Evolutionary conservation across 2,797 vertebrate genomes (phyloP), one percentile per base, ranked within the genome.

Genomic region (Melanotaenia parkinsoni): DNA sequence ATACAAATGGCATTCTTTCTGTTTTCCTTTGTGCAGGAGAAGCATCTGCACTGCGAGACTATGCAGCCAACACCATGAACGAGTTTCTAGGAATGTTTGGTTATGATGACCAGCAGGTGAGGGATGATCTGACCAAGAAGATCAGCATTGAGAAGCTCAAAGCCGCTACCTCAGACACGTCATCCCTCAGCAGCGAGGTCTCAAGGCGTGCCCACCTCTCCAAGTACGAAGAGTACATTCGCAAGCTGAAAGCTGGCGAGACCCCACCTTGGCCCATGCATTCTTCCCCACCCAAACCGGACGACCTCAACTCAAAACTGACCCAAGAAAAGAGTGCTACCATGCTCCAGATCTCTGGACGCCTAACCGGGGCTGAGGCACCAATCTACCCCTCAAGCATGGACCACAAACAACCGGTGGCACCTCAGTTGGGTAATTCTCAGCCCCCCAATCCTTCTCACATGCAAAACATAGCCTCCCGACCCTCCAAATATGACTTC

Each of bases 71-170:
- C 93, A 99, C 98, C 92, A 97, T 99, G 98, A 99, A 94, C 0
- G 98, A 99, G 92, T 97, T 99, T 91, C 93, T 99, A 57, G 96
- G 97, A 92, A 98, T 99, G 98, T 99, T 98, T 0, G 98, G 98
- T 87, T 99, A 99, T 0, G 95, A 97, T 0, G 97, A 98, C 92
- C 97, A 99, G 94, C 97, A 98, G 92, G 96, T 96, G 72, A 93
- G 96, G 84, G 98, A 99, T 2, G 98, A 99, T 90, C 94, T 99
- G 94, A 96, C 96, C 89, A 96, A 96, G 92, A 99, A 99, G 93
- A 96, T 99, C 90, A 98, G 96, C 95, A 97, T 98, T 28, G 97
- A 98, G 84, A 98, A 97, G 93, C 93, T 96, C 82, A 97, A 97
- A 32, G 92, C 96, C 8, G 92, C 97, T 95, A 95, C 96, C 94